These are phyloP conservation scores for Syngnathus acus DNA, from an alignment of 2,797 vertebrate species.

Conservation along the genomic window DNA sequence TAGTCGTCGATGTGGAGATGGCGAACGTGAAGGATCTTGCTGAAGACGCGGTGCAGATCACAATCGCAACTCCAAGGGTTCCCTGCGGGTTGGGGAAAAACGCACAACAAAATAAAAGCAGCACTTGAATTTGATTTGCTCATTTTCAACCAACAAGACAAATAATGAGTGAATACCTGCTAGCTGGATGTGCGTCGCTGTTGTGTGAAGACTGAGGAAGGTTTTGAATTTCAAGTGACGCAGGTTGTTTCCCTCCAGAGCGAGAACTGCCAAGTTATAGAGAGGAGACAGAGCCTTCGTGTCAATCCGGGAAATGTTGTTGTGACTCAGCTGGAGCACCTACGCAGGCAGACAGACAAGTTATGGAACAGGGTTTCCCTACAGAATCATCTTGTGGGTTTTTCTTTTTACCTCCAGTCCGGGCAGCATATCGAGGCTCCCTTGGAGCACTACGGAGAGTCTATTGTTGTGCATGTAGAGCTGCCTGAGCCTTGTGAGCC, in stretches of 20 bases:
- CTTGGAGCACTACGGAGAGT: constrained; percentile 48
- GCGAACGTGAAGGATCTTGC: constrained; percentile 67
- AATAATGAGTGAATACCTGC: constrained; percentile 29
- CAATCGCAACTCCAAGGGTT: constrained; percentile 73
- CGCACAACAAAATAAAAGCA: no score
- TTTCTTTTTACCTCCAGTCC: constrained; percentile 54
- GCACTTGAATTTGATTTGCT: neutral
- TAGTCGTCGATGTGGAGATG: constrained; percentile 71
- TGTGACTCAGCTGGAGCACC: constrained; percentile 64
- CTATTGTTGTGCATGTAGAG: constrained; percentile 65
- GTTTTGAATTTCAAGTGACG: constrained; percentile 70
- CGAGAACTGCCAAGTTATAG: constrained; percentile 56
- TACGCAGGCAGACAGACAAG: constrained; percentile 9
- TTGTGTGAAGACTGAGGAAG: constrained; percentile 62
- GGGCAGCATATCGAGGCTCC: constrained; percentile 64
- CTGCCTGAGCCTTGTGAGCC: constrained; percentile 66
- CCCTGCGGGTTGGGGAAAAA: constrained; percentile 18
- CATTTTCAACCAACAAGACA: neutral
- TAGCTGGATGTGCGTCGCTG: constrained; percentile 66
- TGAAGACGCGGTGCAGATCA: constrained; percentile 69
- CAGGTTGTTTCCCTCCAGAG: constrained; percentile 61
- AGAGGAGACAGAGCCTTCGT: constrained; percentile 59
- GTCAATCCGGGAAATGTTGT: constrained; percentile 67
- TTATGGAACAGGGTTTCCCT: neutral
- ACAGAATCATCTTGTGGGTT: neutral